Conservation (phyloP, 2,797 vertebrate species). For the Paguma larvata region DNA sequence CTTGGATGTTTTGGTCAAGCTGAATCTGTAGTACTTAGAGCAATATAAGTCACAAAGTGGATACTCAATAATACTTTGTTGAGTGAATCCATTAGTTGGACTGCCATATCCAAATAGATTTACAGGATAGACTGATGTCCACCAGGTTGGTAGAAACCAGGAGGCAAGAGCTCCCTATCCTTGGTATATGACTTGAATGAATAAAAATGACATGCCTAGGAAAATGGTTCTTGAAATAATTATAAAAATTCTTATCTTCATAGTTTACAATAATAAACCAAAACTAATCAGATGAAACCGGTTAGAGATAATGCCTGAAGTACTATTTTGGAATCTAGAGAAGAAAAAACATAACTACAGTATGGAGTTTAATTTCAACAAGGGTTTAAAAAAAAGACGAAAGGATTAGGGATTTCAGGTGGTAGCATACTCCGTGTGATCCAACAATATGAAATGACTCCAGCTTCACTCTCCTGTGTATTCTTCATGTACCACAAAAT, state of each 20-base stretch:
- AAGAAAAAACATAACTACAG: neutral
- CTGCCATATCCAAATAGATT: neutral
- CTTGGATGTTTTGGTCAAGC: neutral
- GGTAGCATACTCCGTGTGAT: neutral
- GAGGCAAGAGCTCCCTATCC: neutral
- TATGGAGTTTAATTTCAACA: neutral
- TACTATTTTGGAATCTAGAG: neutral
- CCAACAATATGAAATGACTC: neutral
- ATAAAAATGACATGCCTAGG: neutral
- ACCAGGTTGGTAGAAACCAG: neutral
- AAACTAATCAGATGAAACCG: neutral
- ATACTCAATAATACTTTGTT: slow-evolving; percentile 32
- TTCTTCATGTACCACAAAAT: neutral
- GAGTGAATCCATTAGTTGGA: neutral
- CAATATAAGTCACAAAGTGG: neutral
- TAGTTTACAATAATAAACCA: neutral
- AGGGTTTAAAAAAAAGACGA: neutral
- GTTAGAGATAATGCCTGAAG: neutral
- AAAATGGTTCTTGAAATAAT: slow-evolving; percentile 8
- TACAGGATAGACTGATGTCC: neutral
- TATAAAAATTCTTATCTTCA: neutral
- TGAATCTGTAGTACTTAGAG: neutral
- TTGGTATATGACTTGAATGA: neutral
- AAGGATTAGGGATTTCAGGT: slow-evolving; percentile 15
- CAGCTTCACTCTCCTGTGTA: neutral